A percentile compares a stretch with the other conserved stretches of the same genome.
Conservation (phyloP, 2,113 vertebrate genomes). For the Agapornis roseicollis region DNA sequence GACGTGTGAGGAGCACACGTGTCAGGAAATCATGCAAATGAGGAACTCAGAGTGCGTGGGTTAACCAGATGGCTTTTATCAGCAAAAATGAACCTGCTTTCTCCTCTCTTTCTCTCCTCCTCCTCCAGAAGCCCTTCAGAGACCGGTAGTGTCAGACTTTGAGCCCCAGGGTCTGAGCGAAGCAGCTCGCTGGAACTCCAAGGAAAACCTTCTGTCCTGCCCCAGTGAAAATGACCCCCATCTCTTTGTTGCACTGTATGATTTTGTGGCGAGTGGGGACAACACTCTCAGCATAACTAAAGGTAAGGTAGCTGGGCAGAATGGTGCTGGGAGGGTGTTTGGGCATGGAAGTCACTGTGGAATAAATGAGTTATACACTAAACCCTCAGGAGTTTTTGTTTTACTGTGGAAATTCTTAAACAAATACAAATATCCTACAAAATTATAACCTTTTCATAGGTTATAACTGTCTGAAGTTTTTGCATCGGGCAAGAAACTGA, state of each 20-base stretch:
- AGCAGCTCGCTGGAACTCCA: conserved; percentile 98
- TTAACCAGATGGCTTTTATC: conserved; percentile 15
- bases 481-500: background rate
- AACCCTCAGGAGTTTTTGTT: background rate
- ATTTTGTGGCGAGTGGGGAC: conserved; percentile 97
- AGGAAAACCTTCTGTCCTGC: conserved; percentile 95
- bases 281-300: conserved; percentile 99
- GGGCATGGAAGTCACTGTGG: background rate
- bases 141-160: conserved; percentile 86
- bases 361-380: background rate
- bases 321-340: background rate
- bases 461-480: background rate
- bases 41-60: background rate
- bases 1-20: background rate
- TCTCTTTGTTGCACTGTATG: conserved; percentile 98
- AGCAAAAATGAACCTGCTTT: background rate
- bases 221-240: conserved; percentile 98
- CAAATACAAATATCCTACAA: background rate
- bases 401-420: background rate
- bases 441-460: background rate
- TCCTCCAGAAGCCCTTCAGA: conserved; percentile 91
- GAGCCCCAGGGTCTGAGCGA: conserved; percentile 92
- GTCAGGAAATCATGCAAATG: background rate
- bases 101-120: background rate
- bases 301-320: conserved; percentile 75